These are phyloP conservation scores for Catocala nupta DNA, from an alignment of 2,888 invertebrate genomes.

Conservation along the genomic window DNA sequence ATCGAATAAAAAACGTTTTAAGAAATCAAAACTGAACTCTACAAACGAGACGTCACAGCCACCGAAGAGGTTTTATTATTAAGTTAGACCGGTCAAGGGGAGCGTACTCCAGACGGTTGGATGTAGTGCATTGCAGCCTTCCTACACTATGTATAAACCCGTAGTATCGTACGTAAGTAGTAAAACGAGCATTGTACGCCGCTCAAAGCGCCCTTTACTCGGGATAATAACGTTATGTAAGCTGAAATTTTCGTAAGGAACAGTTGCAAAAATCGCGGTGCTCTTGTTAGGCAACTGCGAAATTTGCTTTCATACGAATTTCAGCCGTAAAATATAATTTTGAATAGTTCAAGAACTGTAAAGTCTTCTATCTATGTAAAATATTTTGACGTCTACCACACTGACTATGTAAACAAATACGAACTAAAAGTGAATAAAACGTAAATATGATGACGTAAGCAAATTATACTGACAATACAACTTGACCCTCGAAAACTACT, in stretches of 20 bases:
- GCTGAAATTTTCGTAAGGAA: conserved; percentile 69
- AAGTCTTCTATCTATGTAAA: conserved; percentile 27
- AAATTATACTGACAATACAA: no score
- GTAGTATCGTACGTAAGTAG: conserved; percentile 34
- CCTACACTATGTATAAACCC: conserved; percentile 60
- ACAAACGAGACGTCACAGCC: conserved; percentile 71
- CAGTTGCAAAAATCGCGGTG: conserved; percentile 67
- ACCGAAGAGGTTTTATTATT: conserved; percentile 83
- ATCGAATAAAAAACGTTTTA: conserved; percentile 26
- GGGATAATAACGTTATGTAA: conserved; percentile 72
- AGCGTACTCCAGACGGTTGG: conserved; percentile 65
- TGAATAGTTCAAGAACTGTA: conserved; percentile 34
- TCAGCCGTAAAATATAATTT: conserved; percentile 25
- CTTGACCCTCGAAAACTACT: no score
- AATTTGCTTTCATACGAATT: conserved; percentile 35
- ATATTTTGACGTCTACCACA: conserved; percentile 15
- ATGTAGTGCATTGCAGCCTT: conserved; percentile 73
- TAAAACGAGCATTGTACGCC: conserved; percentile 68
- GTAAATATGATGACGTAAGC: no score
- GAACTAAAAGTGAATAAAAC: no score
- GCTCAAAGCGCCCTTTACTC: conserved; percentile 65
- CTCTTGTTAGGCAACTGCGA: conserved; percentile 54
- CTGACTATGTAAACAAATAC: no score
- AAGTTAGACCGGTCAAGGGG: conserved; percentile 78
- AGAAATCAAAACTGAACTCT: conserved; percentile 60